These are phyloP conservation scores for Drusus annulatus DNA, from an alignment of 1,140 invertebrate genomes.

Conservation along the genomic window DNA sequence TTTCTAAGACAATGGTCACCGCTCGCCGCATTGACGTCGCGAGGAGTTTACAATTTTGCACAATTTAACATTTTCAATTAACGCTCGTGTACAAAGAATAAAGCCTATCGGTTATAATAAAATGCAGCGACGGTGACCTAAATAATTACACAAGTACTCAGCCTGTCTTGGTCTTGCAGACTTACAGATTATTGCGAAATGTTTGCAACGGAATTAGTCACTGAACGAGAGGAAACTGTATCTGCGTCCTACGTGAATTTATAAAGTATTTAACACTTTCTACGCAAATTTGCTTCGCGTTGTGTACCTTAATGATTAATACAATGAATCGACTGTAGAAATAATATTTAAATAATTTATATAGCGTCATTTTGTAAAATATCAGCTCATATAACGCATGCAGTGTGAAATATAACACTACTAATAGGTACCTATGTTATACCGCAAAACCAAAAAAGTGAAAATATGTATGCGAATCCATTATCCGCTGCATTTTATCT, in stretches of 20 bases:
- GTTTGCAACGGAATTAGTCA: neutral
- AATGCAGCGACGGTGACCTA: slow-evolving; percentile 18
- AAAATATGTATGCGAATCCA: too few species aligned
- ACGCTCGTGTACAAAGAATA: slow-evolving; percentile 21
- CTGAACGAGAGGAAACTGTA: slow-evolving; percentile 8
- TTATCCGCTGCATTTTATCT: too few species aligned
- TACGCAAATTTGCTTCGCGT: neutral
- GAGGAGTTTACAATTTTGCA: slow-evolving; percentile 15
- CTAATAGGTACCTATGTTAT: too few species aligned
- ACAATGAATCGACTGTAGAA: too few species aligned
- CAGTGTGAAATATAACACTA: too few species aligned
- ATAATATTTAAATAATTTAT: too few species aligned
- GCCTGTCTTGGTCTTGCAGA: neutral
- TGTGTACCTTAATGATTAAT: too few species aligned
- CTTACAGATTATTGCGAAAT: slow-evolving; percentile 5
- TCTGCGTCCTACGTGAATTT: neutral
- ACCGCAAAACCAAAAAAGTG: too few species aligned
- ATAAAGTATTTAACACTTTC: neutral
- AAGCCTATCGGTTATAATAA: slow-evolving; percentile 1
- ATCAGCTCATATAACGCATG: too few species aligned
- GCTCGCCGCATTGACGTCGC: neutral
- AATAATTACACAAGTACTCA: neutral
- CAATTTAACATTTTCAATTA: slow-evolving; percentile 19
- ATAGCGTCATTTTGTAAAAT: too few species aligned
- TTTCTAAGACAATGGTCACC: too few species aligned